Conservation (phyloP, 1,140 invertebrate species). For the Tetragnatha versicolor region DNA sequence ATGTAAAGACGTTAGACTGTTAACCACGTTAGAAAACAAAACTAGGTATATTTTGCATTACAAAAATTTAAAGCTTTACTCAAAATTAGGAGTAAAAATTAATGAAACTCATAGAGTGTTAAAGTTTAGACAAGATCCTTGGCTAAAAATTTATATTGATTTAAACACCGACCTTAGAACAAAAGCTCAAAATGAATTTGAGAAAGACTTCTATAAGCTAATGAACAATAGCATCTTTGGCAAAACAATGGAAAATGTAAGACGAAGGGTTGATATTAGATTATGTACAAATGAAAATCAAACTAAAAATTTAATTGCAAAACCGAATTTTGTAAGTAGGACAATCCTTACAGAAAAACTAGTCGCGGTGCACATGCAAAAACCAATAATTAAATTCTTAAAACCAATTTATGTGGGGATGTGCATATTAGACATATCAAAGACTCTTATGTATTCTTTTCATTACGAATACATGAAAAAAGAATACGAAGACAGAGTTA, state of each 20-base stretch:
- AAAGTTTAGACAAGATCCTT: background rate
- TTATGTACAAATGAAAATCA: background rate
- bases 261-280: background rate
- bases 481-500: background rate
- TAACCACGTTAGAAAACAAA: background rate
- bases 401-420: background rate
- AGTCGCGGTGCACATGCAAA: background rate
- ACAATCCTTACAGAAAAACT: background rate
- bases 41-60: conserved; percentile 5
- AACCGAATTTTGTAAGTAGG: background rate
- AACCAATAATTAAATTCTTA: too few relatives aligned
- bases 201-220: conserved; percentile 23
- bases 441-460: background rate
- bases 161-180: background rate
- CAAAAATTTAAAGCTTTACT: background rate
- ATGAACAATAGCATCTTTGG: conserved; percentile 8
- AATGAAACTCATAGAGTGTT: background rate
- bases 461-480: background rate
- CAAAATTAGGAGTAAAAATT: background rate
- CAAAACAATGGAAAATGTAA: conserved; percentile 23
- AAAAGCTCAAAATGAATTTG: background rate
- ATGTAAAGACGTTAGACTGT: background rate
- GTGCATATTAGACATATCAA: background rate
- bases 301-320: background rate
- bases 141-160: conserved; percentile 10